These are phyloP conservation scores for Trichonephila clavipes DNA, from an alignment of 1,140 invertebrate species.

Conservation along the genomic window DNA sequence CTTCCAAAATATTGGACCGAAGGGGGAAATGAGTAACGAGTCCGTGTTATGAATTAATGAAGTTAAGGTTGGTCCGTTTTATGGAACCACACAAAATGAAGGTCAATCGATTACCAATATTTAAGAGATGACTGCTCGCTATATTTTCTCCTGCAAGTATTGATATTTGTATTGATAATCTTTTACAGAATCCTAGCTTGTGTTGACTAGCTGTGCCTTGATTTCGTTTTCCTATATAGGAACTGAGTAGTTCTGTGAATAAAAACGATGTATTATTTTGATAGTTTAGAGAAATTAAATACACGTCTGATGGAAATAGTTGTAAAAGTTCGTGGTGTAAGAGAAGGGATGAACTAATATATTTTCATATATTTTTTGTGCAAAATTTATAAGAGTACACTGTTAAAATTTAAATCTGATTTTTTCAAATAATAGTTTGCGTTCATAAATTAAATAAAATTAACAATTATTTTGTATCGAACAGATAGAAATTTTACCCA, in stretches of 20 bases:
- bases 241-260: background rate
- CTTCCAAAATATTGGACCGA: background rate
- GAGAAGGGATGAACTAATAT: too few species aligned
- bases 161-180: background rate
- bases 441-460: too few species aligned
- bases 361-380: too few species aligned
- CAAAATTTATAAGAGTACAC: too few species aligned
- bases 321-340: too few species aligned
- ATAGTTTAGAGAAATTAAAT: too few species aligned
- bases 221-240: background rate
- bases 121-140: background rate
- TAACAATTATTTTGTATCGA: too few species aligned
- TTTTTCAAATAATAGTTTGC: too few species aligned
- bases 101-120: constrained; percentile 3
- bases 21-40: background rate
- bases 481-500: too few species aligned
- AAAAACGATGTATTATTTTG: background rate
- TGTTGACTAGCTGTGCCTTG: background rate
- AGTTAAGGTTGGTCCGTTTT: background rate
- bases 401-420: too few species aligned
- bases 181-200: background rate
- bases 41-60: background rate
- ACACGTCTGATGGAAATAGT: too few species aligned
- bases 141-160: background rate
- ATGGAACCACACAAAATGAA: background rate